Evolutionary conservation across 2,888 invertebrate genomes (phyloP), one percentile per base, ranked within the genome.

Genomic region (Leucoptera coffeella): DNA sequence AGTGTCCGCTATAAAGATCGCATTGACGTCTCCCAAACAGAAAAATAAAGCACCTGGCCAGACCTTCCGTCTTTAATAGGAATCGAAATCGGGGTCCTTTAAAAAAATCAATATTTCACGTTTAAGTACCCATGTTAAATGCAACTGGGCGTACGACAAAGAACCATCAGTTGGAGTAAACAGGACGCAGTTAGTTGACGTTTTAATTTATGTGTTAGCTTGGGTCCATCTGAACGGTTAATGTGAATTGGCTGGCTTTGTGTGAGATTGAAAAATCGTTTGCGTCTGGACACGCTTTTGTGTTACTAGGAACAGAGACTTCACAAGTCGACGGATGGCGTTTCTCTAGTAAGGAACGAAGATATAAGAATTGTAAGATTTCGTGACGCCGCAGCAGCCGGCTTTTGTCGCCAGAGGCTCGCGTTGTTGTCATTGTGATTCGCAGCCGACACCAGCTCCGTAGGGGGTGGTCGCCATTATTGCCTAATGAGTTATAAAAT

Each of bases 131-230:
- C 56, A 61, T 61, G 57, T 50, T 41, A 46, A 50, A 59, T 58
- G 46, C 37, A 37, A 25, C 22, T 32, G 9, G 37, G 37, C 38
- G 57, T 47, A 52, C 41, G 54, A 56, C 43, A 35, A 54, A 53
- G 56, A 57, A 45, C 40, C 15, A 43, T n/a, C 35, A 36, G 30
- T 33, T 35, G 38, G 37, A 42, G 42, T 43, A 45, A 43, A 43
- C 43, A 43, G 45, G 43, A 36, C 43, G 39, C 42, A 43, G 45
- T 43, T 50, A 53, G 52, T 52, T 54, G 58, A 61, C 64, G 48
- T 67, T 64, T 60, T 64, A 67, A 67, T 67, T 69, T 69, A 69
- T 64, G 67, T 50, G 47, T 42, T 41, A 55, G 61, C 62, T 61
- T 62, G 60, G 53, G 49, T 50, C 43, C 40, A 47, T 44, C 47